Conservation (phyloP, 2,888 invertebrate genomes). For the Leptinotarsa rubiginosa region DNA sequence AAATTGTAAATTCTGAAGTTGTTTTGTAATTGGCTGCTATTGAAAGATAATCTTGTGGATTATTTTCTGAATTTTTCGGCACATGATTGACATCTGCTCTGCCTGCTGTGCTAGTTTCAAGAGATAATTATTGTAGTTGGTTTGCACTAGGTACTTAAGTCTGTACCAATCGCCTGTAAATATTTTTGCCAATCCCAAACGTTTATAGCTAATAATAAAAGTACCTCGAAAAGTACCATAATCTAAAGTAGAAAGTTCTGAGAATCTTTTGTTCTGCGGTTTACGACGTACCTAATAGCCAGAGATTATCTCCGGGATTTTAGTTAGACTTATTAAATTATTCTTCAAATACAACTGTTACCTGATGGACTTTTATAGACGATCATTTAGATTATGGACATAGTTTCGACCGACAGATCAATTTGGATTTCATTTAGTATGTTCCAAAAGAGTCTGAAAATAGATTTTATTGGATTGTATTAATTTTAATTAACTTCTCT, state of each 20-base stretch:
- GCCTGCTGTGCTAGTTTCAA: not conserved
- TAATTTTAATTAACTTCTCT: too few species aligned
- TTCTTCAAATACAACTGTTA: not conserved
- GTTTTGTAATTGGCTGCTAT: too few species aligned
- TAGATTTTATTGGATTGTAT: too few species aligned
- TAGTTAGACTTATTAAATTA: not conserved
- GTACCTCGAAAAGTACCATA: not conserved
- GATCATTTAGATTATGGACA: not conserved
- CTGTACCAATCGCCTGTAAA: not conserved
- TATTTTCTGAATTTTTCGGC: too few species aligned
- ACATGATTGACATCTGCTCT: too few species aligned
- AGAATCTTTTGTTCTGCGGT: not conserved
- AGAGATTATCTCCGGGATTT: not conserved
- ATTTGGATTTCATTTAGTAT: too few species aligned
- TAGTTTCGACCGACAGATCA: not conserved
- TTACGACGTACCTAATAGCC: not conserved
- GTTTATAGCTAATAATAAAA: constrained; percentile 5
- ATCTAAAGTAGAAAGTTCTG: not conserved
- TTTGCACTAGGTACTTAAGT: not conserved
- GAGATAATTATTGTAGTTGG: not conserved
- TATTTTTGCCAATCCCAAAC: not conserved
- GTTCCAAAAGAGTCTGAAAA: too few species aligned
- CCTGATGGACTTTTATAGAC: not conserved
- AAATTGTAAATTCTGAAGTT: too few species aligned
- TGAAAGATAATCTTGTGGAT: too few species aligned